Percentiles rank a stretch among this genome's conserved stretches.
Evolutionary conservation across 2,888 invertebrate species (phyloP).

Genomic region (Harpalus rufipes): DNA sequence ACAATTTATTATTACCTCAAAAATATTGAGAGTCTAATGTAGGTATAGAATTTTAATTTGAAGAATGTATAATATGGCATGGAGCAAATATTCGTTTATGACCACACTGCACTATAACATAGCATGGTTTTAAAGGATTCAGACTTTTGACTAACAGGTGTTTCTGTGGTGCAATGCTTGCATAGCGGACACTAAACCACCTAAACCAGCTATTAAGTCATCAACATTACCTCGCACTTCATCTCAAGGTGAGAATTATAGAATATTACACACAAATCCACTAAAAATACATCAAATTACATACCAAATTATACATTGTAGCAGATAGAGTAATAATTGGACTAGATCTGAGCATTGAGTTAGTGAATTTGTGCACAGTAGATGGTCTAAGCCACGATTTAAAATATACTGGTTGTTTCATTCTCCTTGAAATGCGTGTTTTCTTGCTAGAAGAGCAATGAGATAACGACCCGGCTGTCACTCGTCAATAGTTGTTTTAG

Average conservation of each 20-base stretch:
- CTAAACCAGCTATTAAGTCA: conserved; percentile 98
- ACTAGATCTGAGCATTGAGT: conserved; percentile 7
- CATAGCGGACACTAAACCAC: conserved; percentile 94
- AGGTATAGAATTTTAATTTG: conserved; percentile 19
- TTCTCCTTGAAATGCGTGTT: too few relatives aligned
- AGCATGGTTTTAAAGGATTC: conserved; percentile 66
- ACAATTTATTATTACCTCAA: conserved; percentile 2
- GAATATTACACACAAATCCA: conserved; percentile 48
- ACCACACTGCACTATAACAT: conserved; percentile 56
- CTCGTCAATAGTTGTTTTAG: too few relatives aligned
- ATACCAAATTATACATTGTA: conserved; percentile 30
- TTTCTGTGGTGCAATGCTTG: conserved; percentile 75
- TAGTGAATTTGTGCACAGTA: conserved; percentile 44
- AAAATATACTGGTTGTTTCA: not conserved
- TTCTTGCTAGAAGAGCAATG: too few relatives aligned
- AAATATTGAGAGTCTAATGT: not conserved
- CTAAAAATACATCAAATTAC: conserved; percentile 43
- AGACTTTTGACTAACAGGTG: conserved; percentile 72
- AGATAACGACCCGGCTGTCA: too few relatives aligned
- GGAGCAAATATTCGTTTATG: conserved; percentile 38
- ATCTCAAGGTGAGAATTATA: conserved; percentile 89
- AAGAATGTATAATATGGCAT: conserved; percentile 21
- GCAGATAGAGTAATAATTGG: conserved; percentile 17
- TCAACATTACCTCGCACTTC: conserved; percentile 96
- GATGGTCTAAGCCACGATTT: not conserved